These are phyloP conservation scores for Boloria euphrosyne DNA, from an alignment of 2,888 invertebrate species.

Conservation along the genomic window DNA sequence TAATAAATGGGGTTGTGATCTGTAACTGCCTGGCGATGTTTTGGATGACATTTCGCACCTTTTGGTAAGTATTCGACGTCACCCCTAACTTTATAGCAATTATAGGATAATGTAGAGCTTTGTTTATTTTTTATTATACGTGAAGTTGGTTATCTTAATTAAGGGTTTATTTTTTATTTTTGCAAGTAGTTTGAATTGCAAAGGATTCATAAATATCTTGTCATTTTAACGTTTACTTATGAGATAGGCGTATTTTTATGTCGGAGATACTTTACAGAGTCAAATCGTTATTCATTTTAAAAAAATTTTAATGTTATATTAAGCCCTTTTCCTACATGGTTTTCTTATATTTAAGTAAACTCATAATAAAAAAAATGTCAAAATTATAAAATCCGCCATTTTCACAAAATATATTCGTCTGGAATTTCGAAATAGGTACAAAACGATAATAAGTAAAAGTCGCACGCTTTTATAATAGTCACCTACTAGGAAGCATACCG, in stretches of 20 bases:
- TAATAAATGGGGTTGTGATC: slow-evolving; percentile 76
- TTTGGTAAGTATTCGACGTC: slow-evolving; percentile 57
- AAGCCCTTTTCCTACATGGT: too few relatives aligned
- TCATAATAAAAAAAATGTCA: too few relatives aligned
- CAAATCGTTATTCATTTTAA: too few relatives aligned
- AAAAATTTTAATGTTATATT: too few relatives aligned
- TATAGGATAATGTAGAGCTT: not conserved
- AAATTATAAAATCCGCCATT: not conserved
- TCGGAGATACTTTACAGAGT: too few relatives aligned
- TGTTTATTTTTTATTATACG: not conserved
- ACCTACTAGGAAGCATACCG: slow-evolving; percentile 40
- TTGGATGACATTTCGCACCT: slow-evolving; percentile 67
- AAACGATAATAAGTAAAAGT: slow-evolving; percentile 33
- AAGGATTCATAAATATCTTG: too few relatives aligned
- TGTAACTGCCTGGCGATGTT: slow-evolving; percentile 72
- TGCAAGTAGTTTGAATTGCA: too few relatives aligned
- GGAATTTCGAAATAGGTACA: slow-evolving; percentile 1
- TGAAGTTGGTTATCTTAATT: not conserved
- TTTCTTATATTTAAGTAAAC: too few relatives aligned
- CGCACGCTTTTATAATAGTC: slow-evolving; percentile 48
- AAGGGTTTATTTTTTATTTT: too few relatives aligned
- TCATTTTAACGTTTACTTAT: too few relatives aligned
- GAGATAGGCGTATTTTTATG: too few relatives aligned
- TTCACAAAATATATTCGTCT: not conserved
- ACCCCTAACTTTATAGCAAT: not conserved